A percentile compares a stretch with the other conserved stretches of the same genome.
Conservation (phyloP, 2,888 invertebrate genomes). For the Apamea sordens region DNA sequence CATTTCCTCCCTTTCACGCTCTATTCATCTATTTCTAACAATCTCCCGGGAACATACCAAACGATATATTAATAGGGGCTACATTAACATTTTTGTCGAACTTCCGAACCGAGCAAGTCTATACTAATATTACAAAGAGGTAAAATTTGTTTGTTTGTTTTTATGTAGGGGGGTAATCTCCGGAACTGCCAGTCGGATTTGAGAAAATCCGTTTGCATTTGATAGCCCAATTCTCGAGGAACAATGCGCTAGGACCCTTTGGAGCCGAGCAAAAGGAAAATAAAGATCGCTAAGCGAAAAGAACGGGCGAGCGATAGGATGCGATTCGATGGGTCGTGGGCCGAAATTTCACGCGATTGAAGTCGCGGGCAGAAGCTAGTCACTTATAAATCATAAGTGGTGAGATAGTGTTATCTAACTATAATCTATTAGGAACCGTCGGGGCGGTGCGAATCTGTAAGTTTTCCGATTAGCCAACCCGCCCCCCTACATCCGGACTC, state of each 20-base stretch:
- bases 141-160: background rate
- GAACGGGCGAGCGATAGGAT: background rate
- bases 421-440: slow-evolving; percentile 66
- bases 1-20: slow-evolving; percentile 1
- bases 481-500: slow-evolving; percentile 48
- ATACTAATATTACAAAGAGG: background rate
- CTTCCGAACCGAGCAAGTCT: background rate
- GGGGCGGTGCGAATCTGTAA: slow-evolving; percentile 69
- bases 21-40: slow-evolving; percentile 1
- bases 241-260: too few species aligned
- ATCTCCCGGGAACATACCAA: slow-evolving; percentile 12
- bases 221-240: too few species aligned
- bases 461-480: slow-evolving; percentile 73
- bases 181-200: too few species aligned
- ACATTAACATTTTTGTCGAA: slow-evolving; percentile 53
- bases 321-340: background rate
- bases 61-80: slow-evolving; percentile 41
- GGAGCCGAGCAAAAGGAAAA: background rate
- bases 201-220: too few species aligned
- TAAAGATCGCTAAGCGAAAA: background rate
- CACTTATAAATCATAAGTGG: slow-evolving; percentile 63
- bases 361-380: background rate
- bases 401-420: slow-evolving; percentile 62
- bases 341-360: background rate
- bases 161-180: too few species aligned